Evolutionary conservation across 2,888 invertebrate species (phyloP).

Genomic region (Tridacna crocea): DNA sequence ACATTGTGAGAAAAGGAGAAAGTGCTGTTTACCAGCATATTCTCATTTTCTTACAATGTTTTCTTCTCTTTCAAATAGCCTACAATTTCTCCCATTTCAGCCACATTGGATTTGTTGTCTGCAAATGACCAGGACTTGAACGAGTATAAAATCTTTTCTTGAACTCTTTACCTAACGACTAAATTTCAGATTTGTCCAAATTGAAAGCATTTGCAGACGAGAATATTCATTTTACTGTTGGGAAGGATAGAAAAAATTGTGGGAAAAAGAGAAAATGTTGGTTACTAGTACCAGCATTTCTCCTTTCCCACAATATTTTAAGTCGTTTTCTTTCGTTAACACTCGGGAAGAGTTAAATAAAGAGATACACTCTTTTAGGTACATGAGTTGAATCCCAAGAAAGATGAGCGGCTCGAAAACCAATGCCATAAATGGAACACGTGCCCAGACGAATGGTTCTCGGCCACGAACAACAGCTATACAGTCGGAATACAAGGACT

Average conservation of each 20-base stretch:
- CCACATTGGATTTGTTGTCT: too few relatives aligned
- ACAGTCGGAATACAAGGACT: constrained; percentile 37
- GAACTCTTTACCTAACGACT: too few relatives aligned
- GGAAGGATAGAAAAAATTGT: not conserved
- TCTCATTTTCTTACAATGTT: too few relatives aligned
- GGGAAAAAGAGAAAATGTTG: not conserved
- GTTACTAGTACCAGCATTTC: not conserved
- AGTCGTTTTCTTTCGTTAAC: too few relatives aligned
- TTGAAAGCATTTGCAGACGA: too few relatives aligned
- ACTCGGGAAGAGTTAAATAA: not conserved
- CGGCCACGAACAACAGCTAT: constrained; percentile 5
- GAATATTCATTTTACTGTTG: not conserved
- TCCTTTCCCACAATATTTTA: not conserved
- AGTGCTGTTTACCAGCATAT: too few relatives aligned
- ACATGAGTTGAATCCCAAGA: not conserved
- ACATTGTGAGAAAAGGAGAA: too few relatives aligned
- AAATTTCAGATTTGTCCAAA: not conserved
- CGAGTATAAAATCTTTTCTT: too few relatives aligned
- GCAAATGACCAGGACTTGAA: too few relatives aligned
- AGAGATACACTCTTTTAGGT: not conserved
- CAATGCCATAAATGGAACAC: constrained; percentile 8
- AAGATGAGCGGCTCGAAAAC: constrained; percentile 9
- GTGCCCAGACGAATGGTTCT: constrained; percentile 17
- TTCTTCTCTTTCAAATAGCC: too few relatives aligned
- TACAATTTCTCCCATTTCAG: too few relatives aligned